Base-by-base conservation (phyloP, 2,888 invertebrate species). In the Euplagia quadripunctaria region DNA sequence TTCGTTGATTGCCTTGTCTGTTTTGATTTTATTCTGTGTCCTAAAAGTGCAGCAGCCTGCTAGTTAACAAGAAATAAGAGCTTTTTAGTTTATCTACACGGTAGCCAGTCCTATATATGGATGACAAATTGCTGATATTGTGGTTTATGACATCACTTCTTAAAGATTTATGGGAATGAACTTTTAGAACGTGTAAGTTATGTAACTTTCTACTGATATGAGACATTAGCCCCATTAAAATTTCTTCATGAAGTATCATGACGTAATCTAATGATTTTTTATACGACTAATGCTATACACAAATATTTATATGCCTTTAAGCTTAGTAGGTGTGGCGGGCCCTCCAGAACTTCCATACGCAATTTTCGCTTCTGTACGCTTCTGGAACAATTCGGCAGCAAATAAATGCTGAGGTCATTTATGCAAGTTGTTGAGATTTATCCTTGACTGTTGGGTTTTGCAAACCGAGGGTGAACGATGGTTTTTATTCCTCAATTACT, bases 11-110 rank as follows among this genome's bases (percentile, higher is more conserved):
- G 31, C 9, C 71, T 11, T 16, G 0, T 46, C 58, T 58, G 61
- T 49, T 42, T n/a, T 61, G 1, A 31, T 31, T 41, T 17, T 65
- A 88, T 43, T 92, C 93, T 92, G 78, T 92, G 91, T n/a, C 70
- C 65, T 80, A 67, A 81, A 87, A 88, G 88, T 87, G 85, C 88
- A 89, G 88, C 89, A 90, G 88, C 87, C 79, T 85, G 11, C 70
- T 65, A 64, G 82, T 82, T 73, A 71, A 80, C 81, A 80, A 81
- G 79, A 84, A 83, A 82, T 84, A 85, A 86, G 87, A 84, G 86
- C 84, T 84, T 80, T 85, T 85, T 79, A 71, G 79, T 86, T 92
- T 93, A 93, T 93, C 94, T 88, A 79, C 74, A 91, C 94, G 87
- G 94, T 89, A 94, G 94, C 93, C 85, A 80, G 84, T 81, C 67